phyloP scores from a whole-genome alignment of 2,888 invertebrate species.

The Galeopsomyia nigrocyanea region DNA sequence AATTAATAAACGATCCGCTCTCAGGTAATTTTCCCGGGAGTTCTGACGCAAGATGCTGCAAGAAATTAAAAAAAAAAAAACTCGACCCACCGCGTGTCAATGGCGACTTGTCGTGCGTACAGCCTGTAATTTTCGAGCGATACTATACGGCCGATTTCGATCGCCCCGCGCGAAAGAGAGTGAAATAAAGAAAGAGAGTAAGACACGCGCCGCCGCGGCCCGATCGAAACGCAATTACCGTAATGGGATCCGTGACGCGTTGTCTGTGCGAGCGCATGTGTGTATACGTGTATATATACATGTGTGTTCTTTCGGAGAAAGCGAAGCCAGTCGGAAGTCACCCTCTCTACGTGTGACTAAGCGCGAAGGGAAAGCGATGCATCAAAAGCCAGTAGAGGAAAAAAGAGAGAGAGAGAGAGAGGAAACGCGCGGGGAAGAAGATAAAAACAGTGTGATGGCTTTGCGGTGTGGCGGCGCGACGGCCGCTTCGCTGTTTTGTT shows the following conservation, averaged over 20 bases:
- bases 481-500: no score
- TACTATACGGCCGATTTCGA: constrained; percentile 36
- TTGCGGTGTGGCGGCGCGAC: constrained; percentile 9
- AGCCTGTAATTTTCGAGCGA: constrained; percentile 44
- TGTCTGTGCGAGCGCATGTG: not conserved
- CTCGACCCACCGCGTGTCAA: constrained; percentile 23
- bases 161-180: constrained; percentile 19
- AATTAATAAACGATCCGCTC: no score
- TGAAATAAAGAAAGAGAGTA: not conserved
- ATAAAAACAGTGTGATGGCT: constrained; percentile 31
- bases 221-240: constrained; percentile 46
- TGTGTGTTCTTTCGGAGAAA: constrained; percentile 15
- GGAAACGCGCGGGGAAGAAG: not conserved
- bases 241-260: constrained; percentile 44
- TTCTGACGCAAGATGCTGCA: no score
- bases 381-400: constrained; percentile 36
- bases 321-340: constrained; percentile 22
- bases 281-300: not conserved
- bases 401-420: constrained; percentile 20
- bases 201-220: not conserved
- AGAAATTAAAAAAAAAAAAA: constrained; percentile 9
- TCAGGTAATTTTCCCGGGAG: no score
- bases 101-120: constrained; percentile 14
- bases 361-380: constrained; percentile 28
- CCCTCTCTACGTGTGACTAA: constrained; percentile 37